These are phyloP conservation scores for Orchesella cincta DNA, from an alignment of 1,140 invertebrate species.

Conservation along the genomic window DNA sequence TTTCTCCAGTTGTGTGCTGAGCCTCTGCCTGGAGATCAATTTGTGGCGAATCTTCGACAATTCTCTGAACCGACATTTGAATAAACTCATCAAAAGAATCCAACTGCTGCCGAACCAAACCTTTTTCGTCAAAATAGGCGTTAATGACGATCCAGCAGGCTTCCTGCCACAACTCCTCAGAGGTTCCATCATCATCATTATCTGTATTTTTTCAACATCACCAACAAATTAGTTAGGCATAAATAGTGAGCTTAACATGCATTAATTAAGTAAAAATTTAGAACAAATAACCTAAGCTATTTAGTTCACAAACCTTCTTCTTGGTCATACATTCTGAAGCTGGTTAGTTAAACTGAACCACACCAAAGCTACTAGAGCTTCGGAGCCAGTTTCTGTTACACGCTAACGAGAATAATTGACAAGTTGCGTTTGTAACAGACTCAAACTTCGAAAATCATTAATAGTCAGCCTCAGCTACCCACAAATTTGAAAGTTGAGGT, in stretches of 20 bases:
- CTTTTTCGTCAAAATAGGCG: constrained; percentile 99
- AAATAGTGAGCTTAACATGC: not conserved
- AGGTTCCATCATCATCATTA: constrained; percentile 85
- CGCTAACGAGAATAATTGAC: too few relatives aligned
- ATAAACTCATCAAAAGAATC: constrained; percentile 99
- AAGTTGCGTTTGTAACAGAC: too few relatives aligned
- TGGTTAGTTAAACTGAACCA: too few relatives aligned
- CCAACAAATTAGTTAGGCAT: too few relatives aligned
- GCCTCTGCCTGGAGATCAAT: constrained; percentile 97
- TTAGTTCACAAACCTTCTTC: constrained; percentile 4
- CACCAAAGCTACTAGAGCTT: too few relatives aligned
- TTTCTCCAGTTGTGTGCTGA: constrained; percentile 87
- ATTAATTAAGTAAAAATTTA: not conserved
- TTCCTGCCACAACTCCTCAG: constrained; percentile 95
- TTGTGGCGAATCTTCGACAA: constrained; percentile 96
- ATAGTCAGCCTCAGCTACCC: too few relatives aligned
- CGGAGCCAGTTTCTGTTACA: too few relatives aligned
- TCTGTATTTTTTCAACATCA: constrained; percentile 67
- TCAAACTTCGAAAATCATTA: too few relatives aligned
- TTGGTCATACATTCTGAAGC: constrained; percentile 9
- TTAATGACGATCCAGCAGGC: constrained; percentile 99
- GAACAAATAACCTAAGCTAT: not conserved
- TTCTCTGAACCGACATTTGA: constrained; percentile 98
- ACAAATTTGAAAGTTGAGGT: too few relatives aligned
- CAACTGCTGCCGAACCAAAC: constrained; percentile 94